Percentiles rank a stretch among this genome's conserved stretches.
phyloP scores from a whole-genome alignment of 2,797 vertebrate genomes.

The Microctenopoma lineatum region DNA sequence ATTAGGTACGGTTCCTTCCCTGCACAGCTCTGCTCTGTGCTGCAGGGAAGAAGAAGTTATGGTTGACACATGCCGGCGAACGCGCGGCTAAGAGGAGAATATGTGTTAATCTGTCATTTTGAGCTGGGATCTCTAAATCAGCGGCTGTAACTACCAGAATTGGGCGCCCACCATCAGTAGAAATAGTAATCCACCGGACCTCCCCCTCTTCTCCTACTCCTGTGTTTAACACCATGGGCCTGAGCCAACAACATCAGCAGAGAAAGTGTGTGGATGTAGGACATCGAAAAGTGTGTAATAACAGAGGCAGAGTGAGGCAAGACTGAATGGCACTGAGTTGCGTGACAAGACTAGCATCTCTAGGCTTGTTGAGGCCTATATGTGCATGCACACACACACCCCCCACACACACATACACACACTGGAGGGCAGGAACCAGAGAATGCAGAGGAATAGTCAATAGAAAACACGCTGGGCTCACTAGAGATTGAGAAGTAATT shows the following conservation, averaged over 20 bases:
- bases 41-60: conserved; percentile 27
- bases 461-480: conserved; percentile 77
- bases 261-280: conserved; percentile 83
- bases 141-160: conserved; percentile 59
- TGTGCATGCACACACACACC: conserved; percentile 42
- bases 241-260: conserved; percentile 79
- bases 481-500: conserved; percentile 79
- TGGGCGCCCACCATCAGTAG: conserved; percentile 56
- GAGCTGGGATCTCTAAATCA: conserved; percentile 57
- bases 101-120: conserved; percentile 67
- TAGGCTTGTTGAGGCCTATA: conserved; percentile 79
- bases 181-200: conserved; percentile 59
- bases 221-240: conserved; percentile 68
- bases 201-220: conserved; percentile 26
- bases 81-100: conserved; percentile 51
- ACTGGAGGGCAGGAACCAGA: conserved; percentile 80
- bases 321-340: conserved; percentile 72
- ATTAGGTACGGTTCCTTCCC: conserved; percentile 52
- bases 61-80: conserved; percentile 51
- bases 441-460: conserved; percentile 73
- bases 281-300: conserved; percentile 83
- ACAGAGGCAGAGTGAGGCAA: conserved; percentile 83
- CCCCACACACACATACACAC: conserved; percentile 21
- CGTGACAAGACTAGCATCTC: conserved; percentile 85
- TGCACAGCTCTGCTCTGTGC: conserved; percentile 32